Conservation (phyloP, 2,888 invertebrate genomes). For the Hirtodrosophila histrioides region DNA sequence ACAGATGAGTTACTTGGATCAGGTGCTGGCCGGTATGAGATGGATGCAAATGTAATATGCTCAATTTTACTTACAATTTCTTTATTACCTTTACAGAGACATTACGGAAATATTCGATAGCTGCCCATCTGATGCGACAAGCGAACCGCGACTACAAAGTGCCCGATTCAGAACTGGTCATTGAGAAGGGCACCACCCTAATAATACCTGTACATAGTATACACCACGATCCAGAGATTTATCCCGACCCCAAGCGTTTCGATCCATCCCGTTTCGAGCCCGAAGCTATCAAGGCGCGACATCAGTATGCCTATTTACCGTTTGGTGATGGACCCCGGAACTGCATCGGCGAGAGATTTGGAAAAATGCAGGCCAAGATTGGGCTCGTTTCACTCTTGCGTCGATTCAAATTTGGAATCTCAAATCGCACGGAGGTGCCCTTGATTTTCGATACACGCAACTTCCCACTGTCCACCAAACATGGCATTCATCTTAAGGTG, state of each 20-base stretch:
- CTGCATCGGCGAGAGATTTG: slow-evolving; percentile 81
- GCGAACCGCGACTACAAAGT: slow-evolving; percentile 85
- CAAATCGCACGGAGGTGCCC: slow-evolving; percentile 48
- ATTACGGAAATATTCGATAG: slow-evolving; percentile 86
- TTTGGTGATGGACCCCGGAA: slow-evolving; percentile 82
- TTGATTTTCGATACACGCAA: slow-evolving; percentile 18
- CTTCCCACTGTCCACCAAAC: slow-evolving; percentile 24
- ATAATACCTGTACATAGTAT: slow-evolving; percentile 84
- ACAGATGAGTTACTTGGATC: slow-evolving; percentile 78
- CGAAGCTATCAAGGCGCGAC: slow-evolving; percentile 79
- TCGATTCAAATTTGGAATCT: slow-evolving; percentile 43
- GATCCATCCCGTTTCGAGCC: slow-evolving; percentile 37
- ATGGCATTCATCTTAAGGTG: slow-evolving; percentile 59
- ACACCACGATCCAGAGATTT: slow-evolving; percentile 85
- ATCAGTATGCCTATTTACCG: slow-evolving; percentile 75
- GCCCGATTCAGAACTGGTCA: slow-evolving; percentile 84
- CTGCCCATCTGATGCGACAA: slow-evolving; percentile 85
- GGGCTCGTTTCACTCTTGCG: slow-evolving; percentile 62
- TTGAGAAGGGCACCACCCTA: slow-evolving; percentile 82
- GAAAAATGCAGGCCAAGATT: slow-evolving; percentile 77
- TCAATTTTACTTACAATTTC: not conserved
- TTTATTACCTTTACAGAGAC: slow-evolving; percentile 84
- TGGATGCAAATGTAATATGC: rapidly evolving
- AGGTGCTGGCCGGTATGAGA: slow-evolving; percentile 76
- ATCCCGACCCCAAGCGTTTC: slow-evolving; percentile 29